Evolutionary conservation across 2,888 invertebrate genomes (phyloP).

Genomic region (Myathropa florea): DNA sequence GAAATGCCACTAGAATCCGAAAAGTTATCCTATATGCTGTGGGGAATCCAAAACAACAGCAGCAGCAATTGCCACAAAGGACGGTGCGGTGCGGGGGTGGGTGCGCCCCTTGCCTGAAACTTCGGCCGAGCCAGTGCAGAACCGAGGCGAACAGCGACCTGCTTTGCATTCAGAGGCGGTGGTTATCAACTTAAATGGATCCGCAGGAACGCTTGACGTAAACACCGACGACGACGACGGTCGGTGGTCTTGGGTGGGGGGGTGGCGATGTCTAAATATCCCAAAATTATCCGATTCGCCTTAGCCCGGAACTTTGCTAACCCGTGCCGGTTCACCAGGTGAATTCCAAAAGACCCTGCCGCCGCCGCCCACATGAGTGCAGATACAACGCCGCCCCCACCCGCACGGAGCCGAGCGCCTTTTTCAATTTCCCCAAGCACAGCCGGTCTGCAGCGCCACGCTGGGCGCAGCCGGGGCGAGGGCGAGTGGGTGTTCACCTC

Average conservation of each 20-base stretch:
- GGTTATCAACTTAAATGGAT: conserved; percentile 48
- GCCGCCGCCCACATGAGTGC: neutral
- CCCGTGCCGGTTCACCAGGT: conserved; percentile 1
- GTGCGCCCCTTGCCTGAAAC: neutral
- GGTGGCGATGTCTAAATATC: conserved; percentile 23
- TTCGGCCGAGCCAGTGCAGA: neutral
- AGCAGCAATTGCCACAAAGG: conserved; percentile 42
- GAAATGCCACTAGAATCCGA: conserved; percentile 45
- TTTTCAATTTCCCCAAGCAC: conserved; percentile 48
- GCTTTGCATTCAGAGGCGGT: conserved; percentile 46
- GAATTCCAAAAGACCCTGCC: neutral
- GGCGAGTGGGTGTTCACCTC: conserved; percentile 34
- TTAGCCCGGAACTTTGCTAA: conserved; percentile 15
- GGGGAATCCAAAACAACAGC: conserved; percentile 11
- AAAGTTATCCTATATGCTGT: conserved; percentile 30
- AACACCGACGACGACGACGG: neutral
- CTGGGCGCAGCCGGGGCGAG: neutral
- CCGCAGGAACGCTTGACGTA: conserved; percentile 20
- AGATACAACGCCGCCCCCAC: neutral
- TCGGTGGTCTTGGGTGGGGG: neutral
- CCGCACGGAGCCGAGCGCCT: neutral
- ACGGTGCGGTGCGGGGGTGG: neutral
- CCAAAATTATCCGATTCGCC: conserved; percentile 49
- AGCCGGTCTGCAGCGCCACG: neutral
- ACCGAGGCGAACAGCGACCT: neutral